These are phyloP conservation scores for Lasioglossum villosulum DNA, from an alignment of 2,888 invertebrate genomes.

Conservation along the genomic window DNA sequence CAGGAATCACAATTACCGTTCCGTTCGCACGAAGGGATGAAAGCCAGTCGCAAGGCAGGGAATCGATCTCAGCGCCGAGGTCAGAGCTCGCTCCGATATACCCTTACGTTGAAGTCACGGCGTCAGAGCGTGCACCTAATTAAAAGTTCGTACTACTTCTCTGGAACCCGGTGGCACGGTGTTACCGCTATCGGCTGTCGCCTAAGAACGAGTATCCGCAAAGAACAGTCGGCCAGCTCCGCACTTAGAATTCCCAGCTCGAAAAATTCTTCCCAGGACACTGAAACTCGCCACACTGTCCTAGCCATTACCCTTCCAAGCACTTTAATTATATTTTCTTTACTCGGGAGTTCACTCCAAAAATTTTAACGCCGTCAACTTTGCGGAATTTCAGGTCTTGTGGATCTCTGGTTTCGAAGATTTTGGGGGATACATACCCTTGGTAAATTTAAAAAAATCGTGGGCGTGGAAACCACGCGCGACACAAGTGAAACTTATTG, in stretches of 20 bases:
- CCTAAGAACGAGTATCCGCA: conserved; percentile 46
- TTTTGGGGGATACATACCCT: too few species aligned
- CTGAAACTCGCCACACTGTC: conserved; percentile 23
- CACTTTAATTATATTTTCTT: neutral
- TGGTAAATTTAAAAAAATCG: too few species aligned
- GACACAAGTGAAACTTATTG: too few species aligned
- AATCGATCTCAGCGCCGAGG: conserved; percentile 51
- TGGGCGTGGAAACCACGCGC: too few species aligned
- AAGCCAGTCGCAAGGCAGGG: conserved; percentile 22
- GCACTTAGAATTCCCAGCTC: conserved; percentile 36
- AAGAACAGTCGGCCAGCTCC: conserved; percentile 36
- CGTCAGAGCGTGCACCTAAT: conserved; percentile 63
- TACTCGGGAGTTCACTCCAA: neutral
- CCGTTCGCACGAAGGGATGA: conserved; percentile 34
- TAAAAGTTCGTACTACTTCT: conserved; percentile 64
- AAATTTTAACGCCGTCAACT: neutral
- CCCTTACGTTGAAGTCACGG: conserved; percentile 47
- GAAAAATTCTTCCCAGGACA: conserved; percentile 45
- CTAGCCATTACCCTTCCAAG: neutral
- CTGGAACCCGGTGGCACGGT: conserved; percentile 34
- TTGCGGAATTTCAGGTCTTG: too few species aligned
- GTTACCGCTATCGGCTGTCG: conserved; percentile 48
- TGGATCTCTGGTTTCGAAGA: too few species aligned
- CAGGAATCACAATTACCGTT: conserved; percentile 24
- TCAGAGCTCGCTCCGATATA: conserved; percentile 52